Evolutionary conservation across 2,113 vertebrate species (phyloP).

Genomic region (Puffinus mauretanicus): DNA sequence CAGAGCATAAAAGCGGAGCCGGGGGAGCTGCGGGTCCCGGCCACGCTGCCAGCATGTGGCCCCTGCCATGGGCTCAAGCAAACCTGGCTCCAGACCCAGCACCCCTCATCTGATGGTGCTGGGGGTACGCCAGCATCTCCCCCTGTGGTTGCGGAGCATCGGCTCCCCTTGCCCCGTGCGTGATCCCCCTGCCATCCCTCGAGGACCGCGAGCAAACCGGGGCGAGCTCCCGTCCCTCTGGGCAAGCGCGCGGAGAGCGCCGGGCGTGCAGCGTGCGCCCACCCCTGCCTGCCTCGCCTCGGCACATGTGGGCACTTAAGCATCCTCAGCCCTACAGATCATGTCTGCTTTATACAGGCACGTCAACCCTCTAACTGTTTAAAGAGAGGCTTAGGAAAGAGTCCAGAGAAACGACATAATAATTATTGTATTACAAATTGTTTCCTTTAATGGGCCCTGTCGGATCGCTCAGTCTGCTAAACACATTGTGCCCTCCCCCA

Average conservation of each 20-base stretch:
- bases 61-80: not conserved
- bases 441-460: slow-evolving; percentile 63
- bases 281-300: rapidly evolving
- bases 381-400: slow-evolving; percentile 44
- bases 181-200: not conserved
- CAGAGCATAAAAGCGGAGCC: not conserved
- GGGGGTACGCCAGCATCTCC: not conserved
- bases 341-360: not conserved
- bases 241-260: not conserved
- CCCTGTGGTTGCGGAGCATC: not conserved
- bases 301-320: not conserved
- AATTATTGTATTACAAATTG: slow-evolving; percentile 65
- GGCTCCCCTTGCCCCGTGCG: rapidly evolving
- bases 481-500: slow-evolving; percentile 39
- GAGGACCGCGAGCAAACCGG: not conserved
- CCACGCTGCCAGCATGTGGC: rapidly evolving
- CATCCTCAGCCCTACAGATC: not conserved
- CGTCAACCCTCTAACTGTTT: not conserved
- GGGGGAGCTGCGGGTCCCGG: not conserved
- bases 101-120: not conserved
- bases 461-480: slow-evolving; percentile 51
- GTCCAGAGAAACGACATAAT: slow-evolving; percentile 52
- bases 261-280: rapidly evolving
- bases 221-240: not conserved
- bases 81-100: not conserved